Evolutionary conservation across 2,888 invertebrate species (phyloP).

Genomic region (Pollenia amentaria): DNA sequence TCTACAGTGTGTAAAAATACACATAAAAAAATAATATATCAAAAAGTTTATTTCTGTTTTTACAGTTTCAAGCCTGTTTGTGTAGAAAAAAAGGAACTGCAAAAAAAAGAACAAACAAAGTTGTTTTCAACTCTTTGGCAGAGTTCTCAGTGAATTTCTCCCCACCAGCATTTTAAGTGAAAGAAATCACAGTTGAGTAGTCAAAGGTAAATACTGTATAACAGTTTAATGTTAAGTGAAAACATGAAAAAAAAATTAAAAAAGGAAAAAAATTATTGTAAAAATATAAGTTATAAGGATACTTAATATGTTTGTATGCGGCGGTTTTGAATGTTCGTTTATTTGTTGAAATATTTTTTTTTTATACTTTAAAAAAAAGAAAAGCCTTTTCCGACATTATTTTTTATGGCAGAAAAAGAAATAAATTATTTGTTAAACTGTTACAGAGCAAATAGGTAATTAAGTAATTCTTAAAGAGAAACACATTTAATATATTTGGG

Average conservation of each 20-base stretch:
- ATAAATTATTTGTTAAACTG: not conserved
- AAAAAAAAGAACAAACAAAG: conserved; percentile 16
- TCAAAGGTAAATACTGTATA: conserved; percentile 65
- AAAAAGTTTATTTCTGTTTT: conserved; percentile 12
- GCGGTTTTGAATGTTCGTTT: conserved; percentile 7
- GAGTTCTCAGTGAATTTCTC: conserved; percentile 15
- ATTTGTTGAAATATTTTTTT: not conserved
- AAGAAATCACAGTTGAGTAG: conserved; percentile 66
- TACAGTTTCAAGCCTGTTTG: conserved; percentile 52
- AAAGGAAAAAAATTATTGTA: conserved; percentile 23
- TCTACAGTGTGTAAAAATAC: not conserved
- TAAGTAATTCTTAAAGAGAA: not conserved
- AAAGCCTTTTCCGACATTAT: not conserved
- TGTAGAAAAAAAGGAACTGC: not conserved
- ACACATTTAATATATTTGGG: not conserved
- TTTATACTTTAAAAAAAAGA: conserved; percentile 3
- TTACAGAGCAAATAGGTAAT: conserved; percentile 4
- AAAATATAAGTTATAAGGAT: conserved; percentile 53
- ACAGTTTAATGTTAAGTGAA: conserved; percentile 61
- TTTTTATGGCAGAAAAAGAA: not conserved
- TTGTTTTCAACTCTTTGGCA: conserved; percentile 49
- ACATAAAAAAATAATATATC: not conserved
- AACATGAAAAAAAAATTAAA: conserved; percentile 24
- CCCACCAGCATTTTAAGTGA: conserved; percentile 56
- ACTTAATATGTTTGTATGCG: conserved; percentile 44